These are phyloP conservation scores for Tachina grossa DNA, from an alignment of 2,888 invertebrate species.

Conservation along the genomic window DNA sequence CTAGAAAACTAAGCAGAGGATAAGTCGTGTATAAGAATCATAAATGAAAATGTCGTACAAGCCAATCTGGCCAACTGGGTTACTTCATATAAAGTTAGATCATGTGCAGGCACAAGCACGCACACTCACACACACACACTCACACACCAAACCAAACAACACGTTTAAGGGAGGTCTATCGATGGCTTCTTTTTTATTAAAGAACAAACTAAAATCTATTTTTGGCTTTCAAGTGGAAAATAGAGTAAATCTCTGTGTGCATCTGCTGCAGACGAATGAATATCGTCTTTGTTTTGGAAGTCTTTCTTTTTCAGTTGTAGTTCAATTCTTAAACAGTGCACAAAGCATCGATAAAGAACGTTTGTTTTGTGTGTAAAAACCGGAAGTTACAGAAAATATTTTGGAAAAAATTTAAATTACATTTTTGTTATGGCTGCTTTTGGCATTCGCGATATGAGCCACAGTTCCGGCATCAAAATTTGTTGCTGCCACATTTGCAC, in stretches of 20 bases:
- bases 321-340: constrained; percentile 21
- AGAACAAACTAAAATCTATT: constrained; percentile 52
- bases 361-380: neutral
- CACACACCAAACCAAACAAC: constrained; percentile 6
- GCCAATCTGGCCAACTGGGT: too few relatives aligned
- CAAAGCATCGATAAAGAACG: constrained; percentile 42
- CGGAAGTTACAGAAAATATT: constrained; percentile 21
- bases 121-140: too few relatives aligned
- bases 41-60: too few relatives aligned
- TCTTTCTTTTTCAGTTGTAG: constrained; percentile 58
- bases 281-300: constrained; percentile 56
- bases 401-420: neutral
- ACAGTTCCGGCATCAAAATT: constrained; percentile 85
- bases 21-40: too few relatives aligned
- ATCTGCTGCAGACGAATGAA: constrained; percentile 6
- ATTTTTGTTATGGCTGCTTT: constrained; percentile 77
- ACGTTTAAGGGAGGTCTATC: constrained; percentile 51
- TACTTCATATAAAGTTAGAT: constrained; percentile 33
- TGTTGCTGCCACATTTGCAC: constrained; percentile 91
- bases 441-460: constrained; percentile 78
- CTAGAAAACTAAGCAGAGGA: too few relatives aligned
- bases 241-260: neutral
- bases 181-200: constrained; percentile 23
- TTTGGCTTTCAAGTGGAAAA: constrained; percentile 23
- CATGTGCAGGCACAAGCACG: constrained; percentile 14